Base-by-base conservation (phyloP, 2,888 invertebrate species). In the Sthenelais limicola region DNA sequence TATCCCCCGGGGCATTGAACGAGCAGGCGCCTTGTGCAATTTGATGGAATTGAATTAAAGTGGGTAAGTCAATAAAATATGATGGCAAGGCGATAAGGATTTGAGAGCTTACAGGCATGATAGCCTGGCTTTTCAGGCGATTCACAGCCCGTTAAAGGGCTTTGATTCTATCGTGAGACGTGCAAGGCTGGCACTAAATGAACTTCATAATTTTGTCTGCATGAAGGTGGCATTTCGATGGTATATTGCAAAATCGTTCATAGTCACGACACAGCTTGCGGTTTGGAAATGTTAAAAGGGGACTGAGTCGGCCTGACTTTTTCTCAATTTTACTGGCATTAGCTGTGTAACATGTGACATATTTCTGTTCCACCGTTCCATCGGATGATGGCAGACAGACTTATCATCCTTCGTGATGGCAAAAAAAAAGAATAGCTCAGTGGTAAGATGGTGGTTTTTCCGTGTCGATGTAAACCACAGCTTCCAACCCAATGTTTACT, bases 121-220 rank as follows among this genome's bases (percentile, higher is more conserved):
- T n/a, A n/a, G n/a, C n/a, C n/a, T n/a, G n/a, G n/a, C n/a, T n/a
- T n/a, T n/a, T n/a, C n/a, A n/a, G n/a, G n/a, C n/a, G n/a, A n/a
- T n/a, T n/a, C n/a, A n/a, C n/a, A n/a, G n/a, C n/a, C n/a, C n/a
- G n/a, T n/a, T n/a, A n/a, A n/a, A n/a, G n/a, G n/a, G n/a, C n/a
- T n/a, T n/a, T n/a, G n/a, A n/a, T n/a, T n/a, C 32, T 58, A 15
- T 33, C 62, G 62, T 62, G 62, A 24, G 18, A 7, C 21, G 21
- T 35, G 38, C 58, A 58, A 58, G 58, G 24, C 3, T 21, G 58
- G 58, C 58, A 62, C 62, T 62, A 62, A 62, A 62, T 62, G 62
- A 62, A 62, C 62, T 62, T 62, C 62, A 38, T 62, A 62, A 62
- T 62, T 62, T 62, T 62, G 62, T 62, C 62, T 62, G 62, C 62